Evolutionary conservation across 2,888 invertebrate species (phyloP), one percentile per base, ranked within the genome.

Genomic region (Eucriotettix oculatus): DNA sequence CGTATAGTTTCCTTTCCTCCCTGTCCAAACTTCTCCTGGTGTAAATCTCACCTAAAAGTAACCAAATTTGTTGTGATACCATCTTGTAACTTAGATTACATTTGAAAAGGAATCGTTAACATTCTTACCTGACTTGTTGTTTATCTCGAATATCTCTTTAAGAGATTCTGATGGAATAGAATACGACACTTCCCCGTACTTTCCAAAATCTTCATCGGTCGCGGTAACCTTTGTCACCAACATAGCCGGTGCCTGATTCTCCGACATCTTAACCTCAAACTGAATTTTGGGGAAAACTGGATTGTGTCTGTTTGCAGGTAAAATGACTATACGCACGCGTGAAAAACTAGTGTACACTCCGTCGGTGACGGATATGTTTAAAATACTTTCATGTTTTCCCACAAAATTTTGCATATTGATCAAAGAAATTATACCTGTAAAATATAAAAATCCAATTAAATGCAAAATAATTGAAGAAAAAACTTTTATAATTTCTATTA

Each of bases 281-380:
- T 86, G 78, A 1, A 83, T 76, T 69, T 88, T 85, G 16, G 83
- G 79, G 73, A 96, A 95, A 64, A 79, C 78, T 11, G 95, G 95
- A 66, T 86, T 79, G 71, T 85, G 81, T 66, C 80, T 78, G 76
- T 95, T 95, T 63, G 87, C 85, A 10, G 90, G 84, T 61, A 87
- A 75, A 64, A 87, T 79, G 68, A 86, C 81, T 57, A 91, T 85
- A 75, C 87, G 87, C 16, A 90, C 80, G 65, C 90, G 78, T 1
- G 92, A 85, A 74, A 89, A 95, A 65, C 85, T 88, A 10, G 92
- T 93, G 75, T 93, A 95, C 48, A 96, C 91, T 43, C 96, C 96
- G 76, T 98, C 97, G 60, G 91, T 90, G 52, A 93, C 96, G 1
- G 95, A 95, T 43, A 97, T 86, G 76, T 97, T 97, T 62, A 97